Base-by-base conservation (phyloP, 2,888 invertebrate genomes). In the Germaria angustata region DNA sequence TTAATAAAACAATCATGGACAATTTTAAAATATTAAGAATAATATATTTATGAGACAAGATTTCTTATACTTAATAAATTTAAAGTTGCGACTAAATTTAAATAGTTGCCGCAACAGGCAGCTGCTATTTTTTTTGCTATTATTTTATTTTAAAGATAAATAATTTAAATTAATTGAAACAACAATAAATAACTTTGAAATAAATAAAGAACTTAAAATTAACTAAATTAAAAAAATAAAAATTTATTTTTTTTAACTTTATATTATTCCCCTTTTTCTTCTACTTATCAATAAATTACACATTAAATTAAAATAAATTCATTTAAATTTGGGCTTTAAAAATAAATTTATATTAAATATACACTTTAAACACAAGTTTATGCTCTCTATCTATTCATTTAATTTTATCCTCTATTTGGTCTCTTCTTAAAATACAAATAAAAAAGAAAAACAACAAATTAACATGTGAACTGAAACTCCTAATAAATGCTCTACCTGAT, bases 401-500 rank as follows among this genome's bases (percentile, higher is more conserved):
- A 17, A 8, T 34, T 44, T 44, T 34, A 17, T 6, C 44, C 15
- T 20, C 34, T 65, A 55, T 72, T 83, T 80, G 61, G 80, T 59
- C 65, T 79, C 59, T 72, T 72, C 59, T 59, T 59, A 78, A 46
- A 77, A 49, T 46, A 41, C n/a, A 69, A 20, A 22, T 17, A 51
- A 46, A 46, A 20, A 65, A 39, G 55, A 11, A 55, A 57, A 39
- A 51, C 17, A 34, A 65, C 32, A 71, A 65, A 11, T 49, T 36
- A 80, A 63, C 20, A 76, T 36, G 55, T 39, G 0, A 68, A 68
- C 20, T 13, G 13, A 77, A 22, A 34, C 17, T 51, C 44, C 8
- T 32, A 17, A 36, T 69, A 69, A 77, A 77, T 76, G 49, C 68
- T 76, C 53, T 55, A 13, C n/a, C 44, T 55, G 53, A 61, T 78